Evolutionary conservation across 2,888 invertebrate species (phyloP).

Genomic region (Eupithecia abbreviata): DNA sequence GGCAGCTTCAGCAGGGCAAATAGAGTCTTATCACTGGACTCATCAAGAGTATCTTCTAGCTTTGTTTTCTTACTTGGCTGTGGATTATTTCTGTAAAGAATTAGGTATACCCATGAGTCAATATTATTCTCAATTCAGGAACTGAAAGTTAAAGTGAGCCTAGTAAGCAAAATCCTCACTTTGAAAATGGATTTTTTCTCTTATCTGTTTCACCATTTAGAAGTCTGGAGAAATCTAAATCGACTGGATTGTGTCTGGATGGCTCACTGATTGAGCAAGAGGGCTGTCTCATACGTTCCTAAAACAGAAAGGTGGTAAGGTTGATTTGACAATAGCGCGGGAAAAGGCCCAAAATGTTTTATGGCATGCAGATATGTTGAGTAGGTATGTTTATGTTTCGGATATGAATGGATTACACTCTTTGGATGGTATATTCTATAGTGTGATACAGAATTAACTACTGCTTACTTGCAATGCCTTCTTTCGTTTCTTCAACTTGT

Average conservation of each 20-base stretch:
- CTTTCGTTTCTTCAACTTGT: slow-evolving; percentile 90
- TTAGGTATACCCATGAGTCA: not conserved
- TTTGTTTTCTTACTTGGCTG: slow-evolving; percentile 67
- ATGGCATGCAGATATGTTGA: not conserved
- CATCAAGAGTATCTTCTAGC: slow-evolving; percentile 62
- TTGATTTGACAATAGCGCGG: slow-evolving; percentile 1
- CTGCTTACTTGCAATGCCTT: slow-evolving; percentile 88
- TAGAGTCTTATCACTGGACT: slow-evolving; percentile 84
- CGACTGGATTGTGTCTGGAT: slow-evolving; percentile 54
- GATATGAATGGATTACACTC: not conserved
- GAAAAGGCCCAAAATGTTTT: not conserved
- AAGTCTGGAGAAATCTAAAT: slow-evolving; percentile 78
- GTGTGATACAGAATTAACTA: not conserved
- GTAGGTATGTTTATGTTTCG: not conserved
- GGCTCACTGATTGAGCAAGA: slow-evolving; percentile 56
- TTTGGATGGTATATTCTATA: not conserved
- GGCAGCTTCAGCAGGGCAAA: slow-evolving; percentile 81
- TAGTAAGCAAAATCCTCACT: slow-evolving; percentile 64
- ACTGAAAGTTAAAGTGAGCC: not conserved
- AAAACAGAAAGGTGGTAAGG: not conserved
- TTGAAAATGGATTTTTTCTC: slow-evolving; percentile 90
- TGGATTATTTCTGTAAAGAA: slow-evolving; percentile 58
- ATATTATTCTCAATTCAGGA: not conserved
- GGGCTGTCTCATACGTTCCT: slow-evolving; percentile 78
- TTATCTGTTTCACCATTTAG: slow-evolving; percentile 80